phyloP scores from a whole-genome alignment of 2,113 vertebrate genomes.

The Todiramphus chloris region DNA sequence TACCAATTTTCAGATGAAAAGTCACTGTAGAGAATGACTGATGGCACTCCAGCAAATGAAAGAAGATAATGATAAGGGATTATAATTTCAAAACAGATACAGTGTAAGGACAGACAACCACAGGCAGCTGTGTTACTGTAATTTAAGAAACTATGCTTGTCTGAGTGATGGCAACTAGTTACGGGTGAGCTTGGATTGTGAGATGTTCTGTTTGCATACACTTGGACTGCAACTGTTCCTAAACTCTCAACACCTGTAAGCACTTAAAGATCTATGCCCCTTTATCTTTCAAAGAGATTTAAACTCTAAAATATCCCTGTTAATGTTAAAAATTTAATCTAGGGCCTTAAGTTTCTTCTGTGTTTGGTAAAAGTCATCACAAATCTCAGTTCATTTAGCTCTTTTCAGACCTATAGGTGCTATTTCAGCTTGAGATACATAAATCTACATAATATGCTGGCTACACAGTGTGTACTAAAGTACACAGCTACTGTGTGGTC shows the following conservation, averaged over 20 bases:
- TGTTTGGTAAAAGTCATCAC: neutral
- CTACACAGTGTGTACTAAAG: neutral
- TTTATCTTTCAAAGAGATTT: neutral
- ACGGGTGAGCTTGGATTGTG: neutral
- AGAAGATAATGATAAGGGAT: neutral
- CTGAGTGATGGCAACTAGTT: neutral
- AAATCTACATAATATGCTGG: neutral
- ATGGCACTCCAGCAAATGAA: neutral
- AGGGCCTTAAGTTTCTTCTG: neutral
- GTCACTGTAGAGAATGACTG: neutral
- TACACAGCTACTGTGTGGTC: neutral
- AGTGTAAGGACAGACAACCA: neutral
- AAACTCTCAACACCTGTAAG: neutral
- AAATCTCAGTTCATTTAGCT: neutral
- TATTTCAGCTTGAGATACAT: neutral
- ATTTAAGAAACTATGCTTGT: neutral
- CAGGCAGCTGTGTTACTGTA: neutral
- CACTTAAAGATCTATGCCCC: neutral
- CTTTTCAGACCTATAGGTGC: neutral
- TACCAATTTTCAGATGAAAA: neutral
- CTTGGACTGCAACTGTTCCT: neutral
- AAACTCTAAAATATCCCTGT: neutral
- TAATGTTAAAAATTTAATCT: neutral
- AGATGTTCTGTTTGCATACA: neutral
- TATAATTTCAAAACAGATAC: neutral